Conservation (phyloP, 2,113 vertebrate species). For the Anser brachyrhynchus region DNA sequence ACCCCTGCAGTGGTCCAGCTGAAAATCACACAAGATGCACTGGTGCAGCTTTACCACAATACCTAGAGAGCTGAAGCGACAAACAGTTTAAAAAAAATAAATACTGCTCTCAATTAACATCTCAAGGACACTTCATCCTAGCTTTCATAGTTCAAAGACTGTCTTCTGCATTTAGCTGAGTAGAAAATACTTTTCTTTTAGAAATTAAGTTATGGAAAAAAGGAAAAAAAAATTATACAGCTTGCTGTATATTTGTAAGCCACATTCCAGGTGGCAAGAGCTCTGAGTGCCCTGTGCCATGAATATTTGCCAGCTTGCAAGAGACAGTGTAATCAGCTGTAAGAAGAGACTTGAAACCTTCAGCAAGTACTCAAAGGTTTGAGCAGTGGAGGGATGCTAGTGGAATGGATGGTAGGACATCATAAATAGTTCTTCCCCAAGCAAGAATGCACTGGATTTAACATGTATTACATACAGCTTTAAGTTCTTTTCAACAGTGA, state of each 20-base stretch:
- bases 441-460: background rate
- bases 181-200: background rate
- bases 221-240: background rate
- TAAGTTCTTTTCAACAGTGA: background rate
- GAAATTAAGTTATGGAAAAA: background rate
- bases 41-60: background rate
- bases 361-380: background rate
- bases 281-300: background rate
- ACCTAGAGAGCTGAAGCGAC: background rate
- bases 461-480: background rate
- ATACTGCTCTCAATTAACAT: background rate
- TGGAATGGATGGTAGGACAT: background rate
- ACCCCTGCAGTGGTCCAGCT: accelerated
- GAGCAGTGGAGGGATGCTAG: too few relatives aligned
- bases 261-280: background rate
- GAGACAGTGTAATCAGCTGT: background rate
- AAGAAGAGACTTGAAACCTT: background rate
- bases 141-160: background rate
- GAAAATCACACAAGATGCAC: too few relatives aligned
- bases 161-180: background rate
- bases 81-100: too few relatives aligned
- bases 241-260: background rate
- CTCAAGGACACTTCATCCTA: background rate
- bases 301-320: accelerated
- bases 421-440: background rate